A percentile compares a stretch with the other conserved stretches of the same genome.
phyloP scores from a whole-genome alignment of 2,797 vertebrate genomes.

The Glyptemys insculpta region DNA sequence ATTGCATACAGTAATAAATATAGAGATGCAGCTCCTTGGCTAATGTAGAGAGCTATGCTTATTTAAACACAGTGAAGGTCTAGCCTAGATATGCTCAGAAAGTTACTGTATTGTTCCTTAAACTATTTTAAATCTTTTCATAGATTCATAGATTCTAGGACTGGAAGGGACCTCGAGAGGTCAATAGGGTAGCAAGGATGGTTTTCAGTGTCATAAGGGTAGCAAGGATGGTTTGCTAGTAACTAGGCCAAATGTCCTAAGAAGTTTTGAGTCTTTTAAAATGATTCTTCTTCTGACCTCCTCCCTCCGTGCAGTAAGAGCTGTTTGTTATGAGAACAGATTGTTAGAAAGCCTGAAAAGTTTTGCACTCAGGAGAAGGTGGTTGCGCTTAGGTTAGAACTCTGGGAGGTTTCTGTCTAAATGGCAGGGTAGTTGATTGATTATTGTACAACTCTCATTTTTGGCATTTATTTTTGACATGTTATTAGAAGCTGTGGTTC shows the following conservation, averaged over 20 bases:
- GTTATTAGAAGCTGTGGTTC: not conserved
- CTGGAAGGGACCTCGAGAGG: no score
- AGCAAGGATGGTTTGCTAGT: not conserved
- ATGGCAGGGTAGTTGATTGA: not conserved
- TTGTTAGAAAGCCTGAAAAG: not conserved
- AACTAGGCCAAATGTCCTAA: not conserved
- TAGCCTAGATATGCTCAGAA: not conserved
- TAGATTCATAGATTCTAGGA: no score
- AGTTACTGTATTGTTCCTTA: not conserved
- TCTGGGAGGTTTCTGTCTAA: not conserved
- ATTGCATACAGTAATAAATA: not conserved
- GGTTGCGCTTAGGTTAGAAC: not conserved
- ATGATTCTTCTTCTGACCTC: not conserved
- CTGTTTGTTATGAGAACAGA: not conserved
- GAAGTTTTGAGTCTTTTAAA: not conserved
- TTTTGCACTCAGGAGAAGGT: not conserved
- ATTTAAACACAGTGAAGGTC: not conserved
- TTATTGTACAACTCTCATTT: rapidly evolving
- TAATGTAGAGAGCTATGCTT: not conserved
- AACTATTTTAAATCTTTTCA: not conserved
- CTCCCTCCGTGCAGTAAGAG: not conserved
- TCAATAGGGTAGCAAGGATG: no score
- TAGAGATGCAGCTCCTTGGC: not conserved
- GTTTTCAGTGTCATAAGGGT: not conserved
- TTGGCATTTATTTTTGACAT: not conserved